Evolutionary conservation across 2,113 vertebrate species (phyloP).

Genomic region (Onychorhynchus coronatus): DNA sequence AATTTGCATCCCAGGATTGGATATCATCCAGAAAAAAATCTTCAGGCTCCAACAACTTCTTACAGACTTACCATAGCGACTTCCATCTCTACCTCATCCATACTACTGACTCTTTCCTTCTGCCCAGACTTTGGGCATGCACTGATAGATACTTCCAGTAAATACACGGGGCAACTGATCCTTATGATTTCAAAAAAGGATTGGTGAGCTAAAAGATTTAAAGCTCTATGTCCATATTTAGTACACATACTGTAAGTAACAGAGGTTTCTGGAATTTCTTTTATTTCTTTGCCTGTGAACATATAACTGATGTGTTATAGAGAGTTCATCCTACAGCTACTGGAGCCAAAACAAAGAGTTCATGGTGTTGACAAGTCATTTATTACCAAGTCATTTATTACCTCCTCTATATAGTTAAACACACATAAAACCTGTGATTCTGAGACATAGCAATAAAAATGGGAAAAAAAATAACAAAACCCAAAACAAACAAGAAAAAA

Average conservation of each 20-base stretch:
- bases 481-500: not conserved
- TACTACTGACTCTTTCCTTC: not conserved
- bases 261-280: not conserved
- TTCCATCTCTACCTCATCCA: not conserved
- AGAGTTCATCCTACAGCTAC: not conserved
- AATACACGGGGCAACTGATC: not conserved
- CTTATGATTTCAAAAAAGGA: not conserved
- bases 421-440: not conserved
- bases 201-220: not conserved
- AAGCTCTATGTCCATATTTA: not conserved
- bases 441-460: not conserved
- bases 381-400: not conserved
- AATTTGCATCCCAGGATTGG: not conserved
- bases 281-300: not conserved
- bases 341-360: not conserved
- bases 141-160: not conserved
- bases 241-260: not conserved
- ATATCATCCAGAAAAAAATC: not conserved
- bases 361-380: not conserved
- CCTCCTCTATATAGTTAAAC: not conserved
- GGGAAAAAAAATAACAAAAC: not conserved
- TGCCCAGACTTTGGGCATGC: not conserved
- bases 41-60: not conserved
- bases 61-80: not conserved
- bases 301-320: not conserved